Conservation (phyloP, 1,140 invertebrate species). For the Conopomorpha cramerella region DNA sequence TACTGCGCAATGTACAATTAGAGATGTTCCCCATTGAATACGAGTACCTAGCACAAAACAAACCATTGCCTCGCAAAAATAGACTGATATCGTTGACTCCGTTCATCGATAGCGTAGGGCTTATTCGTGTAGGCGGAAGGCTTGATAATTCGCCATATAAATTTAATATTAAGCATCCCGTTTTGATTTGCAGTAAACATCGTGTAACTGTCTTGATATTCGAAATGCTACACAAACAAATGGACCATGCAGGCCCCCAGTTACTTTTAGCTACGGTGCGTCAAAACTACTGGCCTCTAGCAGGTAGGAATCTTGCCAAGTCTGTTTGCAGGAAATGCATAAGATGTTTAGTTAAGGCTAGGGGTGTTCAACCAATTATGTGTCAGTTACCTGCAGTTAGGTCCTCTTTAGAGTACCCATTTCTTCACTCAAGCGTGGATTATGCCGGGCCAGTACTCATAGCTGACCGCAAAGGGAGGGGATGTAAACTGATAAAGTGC, state of each 20-base stretch:
- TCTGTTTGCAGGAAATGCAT: not conserved
- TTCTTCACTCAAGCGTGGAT: constrained; percentile 18
- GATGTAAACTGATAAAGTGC: too few relatives aligned
- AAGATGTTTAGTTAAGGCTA: not conserved
- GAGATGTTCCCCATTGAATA: too few relatives aligned
- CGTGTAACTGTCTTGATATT: not conserved
- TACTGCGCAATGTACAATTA: constrained; percentile 5
- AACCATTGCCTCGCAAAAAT: constrained; percentile 3
- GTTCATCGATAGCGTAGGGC: constrained; percentile 20
- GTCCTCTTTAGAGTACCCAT: constrained; percentile 12
- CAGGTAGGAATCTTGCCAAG: not conserved
- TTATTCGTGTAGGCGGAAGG: too few relatives aligned
- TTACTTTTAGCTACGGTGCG: not conserved
- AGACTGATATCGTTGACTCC: constrained; percentile 11
- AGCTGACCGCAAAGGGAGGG: too few relatives aligned
- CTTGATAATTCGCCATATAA: too few relatives aligned
- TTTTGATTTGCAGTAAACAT: not conserved
- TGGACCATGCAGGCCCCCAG: not conserved
- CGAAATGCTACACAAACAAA: not conserved
- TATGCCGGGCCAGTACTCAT: constrained; percentile 24
- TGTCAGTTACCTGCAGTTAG: not conserved
- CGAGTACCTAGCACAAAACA: not conserved
- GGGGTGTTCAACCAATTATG: not conserved
- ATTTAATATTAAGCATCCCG: too few relatives aligned
- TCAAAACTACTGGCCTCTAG: not conserved